phyloP scores from a whole-genome alignment of 2,113 vertebrate genomes.

The Phocoena sinus region DNA sequence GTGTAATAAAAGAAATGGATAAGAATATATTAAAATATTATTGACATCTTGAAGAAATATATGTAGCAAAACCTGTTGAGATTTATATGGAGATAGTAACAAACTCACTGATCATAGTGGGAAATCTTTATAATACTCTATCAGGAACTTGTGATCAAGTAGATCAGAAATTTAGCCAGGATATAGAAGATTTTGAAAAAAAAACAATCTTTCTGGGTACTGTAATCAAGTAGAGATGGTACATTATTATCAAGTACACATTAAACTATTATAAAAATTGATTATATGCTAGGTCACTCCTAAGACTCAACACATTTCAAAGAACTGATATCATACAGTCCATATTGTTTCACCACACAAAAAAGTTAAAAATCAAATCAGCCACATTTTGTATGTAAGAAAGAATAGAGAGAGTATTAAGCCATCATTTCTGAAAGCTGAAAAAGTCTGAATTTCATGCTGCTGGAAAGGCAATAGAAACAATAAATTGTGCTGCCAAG shows the following conservation, averaged over 20 bases:
- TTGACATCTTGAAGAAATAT: neutral
- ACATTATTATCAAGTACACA: neutral
- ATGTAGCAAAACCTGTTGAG: neutral
- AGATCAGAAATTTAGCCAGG: neutral
- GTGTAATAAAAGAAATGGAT: neutral
- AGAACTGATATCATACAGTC: neutral
- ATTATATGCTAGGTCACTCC: neutral
- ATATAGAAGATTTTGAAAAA: neutral
- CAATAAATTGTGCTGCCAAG: neutral
- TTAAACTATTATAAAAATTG: neutral
- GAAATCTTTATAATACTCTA: neutral
- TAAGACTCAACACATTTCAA: neutral
- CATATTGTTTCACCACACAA: neutral
- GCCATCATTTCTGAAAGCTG: neutral
- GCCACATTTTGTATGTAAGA: neutral
- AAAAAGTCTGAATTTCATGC: neutral
- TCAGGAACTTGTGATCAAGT: neutral
- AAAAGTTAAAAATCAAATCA: neutral
- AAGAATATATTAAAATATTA: neutral
- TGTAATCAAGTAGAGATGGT: neutral
- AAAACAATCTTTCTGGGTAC: neutral
- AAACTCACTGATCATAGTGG: neutral
- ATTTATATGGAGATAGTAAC: neutral
- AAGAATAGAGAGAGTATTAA: neutral
- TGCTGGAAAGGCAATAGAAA: constrained; percentile 35